Evolutionary conservation across 2,113 vertebrate species (phyloP).

Genomic region (Thomomys bottae): DNA sequence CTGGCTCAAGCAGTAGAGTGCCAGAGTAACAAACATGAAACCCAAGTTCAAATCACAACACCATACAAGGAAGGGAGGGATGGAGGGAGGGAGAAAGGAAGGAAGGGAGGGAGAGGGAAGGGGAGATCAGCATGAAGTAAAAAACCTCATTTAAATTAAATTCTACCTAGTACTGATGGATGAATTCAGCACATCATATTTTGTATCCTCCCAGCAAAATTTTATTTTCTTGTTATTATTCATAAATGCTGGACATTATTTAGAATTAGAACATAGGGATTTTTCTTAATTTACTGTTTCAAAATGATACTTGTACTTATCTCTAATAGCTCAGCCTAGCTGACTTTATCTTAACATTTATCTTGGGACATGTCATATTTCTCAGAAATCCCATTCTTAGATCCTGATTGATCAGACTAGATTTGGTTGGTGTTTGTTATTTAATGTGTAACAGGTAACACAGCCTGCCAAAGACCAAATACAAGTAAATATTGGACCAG

Average conservation of each 20-base stretch:
- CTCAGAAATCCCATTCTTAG: neutral
- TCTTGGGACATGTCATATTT: neutral
- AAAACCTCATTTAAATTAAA: too few relatives aligned
- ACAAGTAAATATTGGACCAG: neutral
- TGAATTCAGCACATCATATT: neutral
- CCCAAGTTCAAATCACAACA: too few relatives aligned
- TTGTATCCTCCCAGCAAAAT: neutral
- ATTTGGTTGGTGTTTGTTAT: neutral
- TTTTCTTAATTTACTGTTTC: neutral
- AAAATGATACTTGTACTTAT: neutral
- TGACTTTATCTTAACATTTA: constrained; percentile 36
- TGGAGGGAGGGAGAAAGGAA: too few relatives aligned
- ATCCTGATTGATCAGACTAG: neutral
- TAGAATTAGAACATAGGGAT: neutral
- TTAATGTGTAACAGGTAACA: neutral
- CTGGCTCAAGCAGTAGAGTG: too few relatives aligned
- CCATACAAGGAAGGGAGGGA: too few relatives aligned
- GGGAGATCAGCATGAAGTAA: too few relatives aligned
- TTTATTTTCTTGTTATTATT: constrained; percentile 33
- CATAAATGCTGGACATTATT: neutral
- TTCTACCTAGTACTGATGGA: neutral
- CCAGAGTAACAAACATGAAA: too few relatives aligned
- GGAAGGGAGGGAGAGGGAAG: too few relatives aligned
- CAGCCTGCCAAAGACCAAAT: neutral
- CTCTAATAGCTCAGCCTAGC: neutral